Percentiles rank a stretch among this genome's conserved stretches.
Conservation (phyloP, 2,113 vertebrate genomes). For the Aegotheles bennettii region DNA sequence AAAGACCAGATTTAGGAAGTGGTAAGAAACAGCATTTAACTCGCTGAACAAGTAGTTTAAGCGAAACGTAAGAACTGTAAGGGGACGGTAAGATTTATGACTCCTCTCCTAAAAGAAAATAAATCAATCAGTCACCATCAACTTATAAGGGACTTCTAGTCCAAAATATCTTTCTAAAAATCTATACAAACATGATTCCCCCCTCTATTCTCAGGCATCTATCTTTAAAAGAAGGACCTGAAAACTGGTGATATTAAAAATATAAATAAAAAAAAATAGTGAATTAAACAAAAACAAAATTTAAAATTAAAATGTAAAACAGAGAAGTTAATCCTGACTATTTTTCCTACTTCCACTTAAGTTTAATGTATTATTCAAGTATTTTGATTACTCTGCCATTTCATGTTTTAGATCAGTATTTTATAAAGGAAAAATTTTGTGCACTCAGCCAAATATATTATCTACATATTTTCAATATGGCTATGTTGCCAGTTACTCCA, state of each 20-base stretch:
- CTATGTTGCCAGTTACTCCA: background rate
- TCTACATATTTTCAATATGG: background rate
- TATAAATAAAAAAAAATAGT: no score
- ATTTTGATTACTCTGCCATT: background rate
- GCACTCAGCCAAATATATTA: background rate
- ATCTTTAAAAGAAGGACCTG: background rate
- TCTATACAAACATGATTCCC: background rate
- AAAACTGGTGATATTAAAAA: background rate
- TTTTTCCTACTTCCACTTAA: background rate
- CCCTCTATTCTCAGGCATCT: background rate
- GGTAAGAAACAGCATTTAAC: constrained; percentile 91
- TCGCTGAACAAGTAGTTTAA: constrained; percentile 95
- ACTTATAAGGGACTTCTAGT: background rate
- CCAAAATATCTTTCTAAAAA: background rate
- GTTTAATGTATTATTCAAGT: background rate
- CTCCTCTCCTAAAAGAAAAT: constrained; percentile 85
- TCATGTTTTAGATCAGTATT: background rate
- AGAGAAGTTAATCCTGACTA: background rate
- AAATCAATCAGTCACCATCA: background rate
- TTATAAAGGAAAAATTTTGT: background rate
- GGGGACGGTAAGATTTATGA: constrained; percentile 95
- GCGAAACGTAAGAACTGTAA: constrained; percentile 95
- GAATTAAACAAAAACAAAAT: background rate
- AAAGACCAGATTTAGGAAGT: constrained; percentile 88
- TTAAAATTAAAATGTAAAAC: background rate